phyloP scores from a whole-genome alignment of 2,113 vertebrate species.

The Chelonoidis abingdonii region DNA sequence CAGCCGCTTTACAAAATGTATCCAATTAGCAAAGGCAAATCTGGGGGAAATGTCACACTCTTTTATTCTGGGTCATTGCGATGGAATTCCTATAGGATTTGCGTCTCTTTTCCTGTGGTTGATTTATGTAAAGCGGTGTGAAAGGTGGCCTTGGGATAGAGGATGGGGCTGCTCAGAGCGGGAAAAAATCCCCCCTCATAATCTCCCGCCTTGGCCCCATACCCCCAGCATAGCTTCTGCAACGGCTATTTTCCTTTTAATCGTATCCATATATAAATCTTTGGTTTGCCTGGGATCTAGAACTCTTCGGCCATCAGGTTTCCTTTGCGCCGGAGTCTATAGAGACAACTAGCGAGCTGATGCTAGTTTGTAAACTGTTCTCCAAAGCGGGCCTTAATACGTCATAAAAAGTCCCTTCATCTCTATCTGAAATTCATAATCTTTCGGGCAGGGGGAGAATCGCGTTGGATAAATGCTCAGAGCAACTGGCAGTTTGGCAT shows the following conservation, averaged over 20 bases:
- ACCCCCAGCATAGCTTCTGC: neutral
- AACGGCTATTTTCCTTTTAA: neutral
- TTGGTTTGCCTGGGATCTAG: constrained; percentile 48
- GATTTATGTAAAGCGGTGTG: constrained; percentile 57
- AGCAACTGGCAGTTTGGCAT: neutral
- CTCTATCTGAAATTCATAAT: neutral
- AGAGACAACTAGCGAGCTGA: neutral
- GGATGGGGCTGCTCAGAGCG: neutral
- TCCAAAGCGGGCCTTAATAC: neutral
- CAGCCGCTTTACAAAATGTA: constrained; percentile 44
- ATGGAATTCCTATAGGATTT: constrained; percentile 62
- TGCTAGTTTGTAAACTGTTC: neutral
- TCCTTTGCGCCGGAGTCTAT: neutral
- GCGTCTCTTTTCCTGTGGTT: constrained; percentile 31
- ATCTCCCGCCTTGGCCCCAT: neutral
- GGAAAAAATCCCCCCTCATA: constrained; percentile 13
- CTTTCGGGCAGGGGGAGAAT: neutral
- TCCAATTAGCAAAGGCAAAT: constrained; percentile 65
- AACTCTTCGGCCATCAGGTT: constrained; percentile 1
- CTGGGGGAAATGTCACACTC: constrained; percentile 58
- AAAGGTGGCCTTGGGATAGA: constrained; percentile 26
- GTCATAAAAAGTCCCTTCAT: neutral
- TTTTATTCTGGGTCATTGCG: constrained; percentile 72
- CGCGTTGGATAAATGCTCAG: neutral
- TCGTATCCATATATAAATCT: constrained; percentile 24